These are phyloP conservation scores for Oscheius sp. DNA, from an alignment of 2,888 invertebrate species.

Conservation along the genomic window DNA sequence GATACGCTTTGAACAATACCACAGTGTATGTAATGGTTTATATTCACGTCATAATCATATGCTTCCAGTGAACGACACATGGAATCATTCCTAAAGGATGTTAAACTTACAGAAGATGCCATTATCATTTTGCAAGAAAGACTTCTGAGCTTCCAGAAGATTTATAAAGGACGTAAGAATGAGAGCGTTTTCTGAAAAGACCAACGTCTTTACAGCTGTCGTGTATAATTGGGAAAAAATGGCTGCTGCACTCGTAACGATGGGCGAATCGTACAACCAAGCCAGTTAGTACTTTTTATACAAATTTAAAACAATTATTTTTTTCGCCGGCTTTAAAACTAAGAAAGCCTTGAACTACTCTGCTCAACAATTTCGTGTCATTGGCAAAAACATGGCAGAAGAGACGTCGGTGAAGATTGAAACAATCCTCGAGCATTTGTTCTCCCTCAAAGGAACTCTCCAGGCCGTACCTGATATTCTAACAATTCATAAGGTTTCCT, in stretches of 20 bases:
- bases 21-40: constrained; percentile 75
- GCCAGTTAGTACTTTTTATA: constrained; percentile 75
- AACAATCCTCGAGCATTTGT: constrained; percentile 88
- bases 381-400: constrained; percentile 54
- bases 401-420: constrained; percentile 82
- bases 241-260: constrained; percentile 85
- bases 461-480: constrained; percentile 90
- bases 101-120: too few relatives aligned
- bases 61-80: too few relatives aligned
- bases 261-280: constrained; percentile 86
- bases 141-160: constrained; percentile 87
- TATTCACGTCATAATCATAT: too few relatives aligned
- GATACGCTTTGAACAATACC: constrained; percentile 81
- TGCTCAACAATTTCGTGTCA: constrained; percentile 50
- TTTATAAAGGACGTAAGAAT: constrained; percentile 81
- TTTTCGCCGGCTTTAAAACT: constrained; percentile 47
- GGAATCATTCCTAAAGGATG: too few relatives aligned
- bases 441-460: constrained; percentile 92
- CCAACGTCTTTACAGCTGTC: constrained; percentile 78
- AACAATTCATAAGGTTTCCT: constrained; percentile 84
- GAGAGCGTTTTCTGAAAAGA: neutral
- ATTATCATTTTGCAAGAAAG: constrained; percentile 86
- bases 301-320: neutral
- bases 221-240: constrained; percentile 91
- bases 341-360: constrained; percentile 58